Conservation (phyloP, 2,888 invertebrate species). For the Carterocephalus palaemon region DNA sequence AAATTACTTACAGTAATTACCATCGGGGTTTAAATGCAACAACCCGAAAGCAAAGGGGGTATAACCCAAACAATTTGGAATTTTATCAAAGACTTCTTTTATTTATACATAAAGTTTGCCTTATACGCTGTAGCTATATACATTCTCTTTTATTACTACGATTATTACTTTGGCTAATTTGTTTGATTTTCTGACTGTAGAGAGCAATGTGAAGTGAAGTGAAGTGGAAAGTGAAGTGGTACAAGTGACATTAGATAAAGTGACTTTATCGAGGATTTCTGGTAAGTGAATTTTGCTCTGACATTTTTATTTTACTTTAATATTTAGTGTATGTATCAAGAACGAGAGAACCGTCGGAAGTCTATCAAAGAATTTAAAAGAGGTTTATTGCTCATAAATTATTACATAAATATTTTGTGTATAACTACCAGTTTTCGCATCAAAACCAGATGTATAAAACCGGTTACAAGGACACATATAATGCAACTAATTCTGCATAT, state of each 20-base stretch:
- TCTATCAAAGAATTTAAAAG: too few relatives aligned
- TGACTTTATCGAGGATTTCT: conserved; percentile 22
- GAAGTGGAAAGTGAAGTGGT: conserved; percentile 28
- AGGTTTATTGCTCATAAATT: too few relatives aligned
- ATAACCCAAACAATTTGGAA: conserved; percentile 39
- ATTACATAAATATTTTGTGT: too few relatives aligned
- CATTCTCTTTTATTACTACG: conserved; percentile 63
- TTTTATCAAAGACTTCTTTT: conserved; percentile 59
- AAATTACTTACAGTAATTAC: conserved; percentile 11
- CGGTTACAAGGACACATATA: too few relatives aligned
- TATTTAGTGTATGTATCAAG: neutral
- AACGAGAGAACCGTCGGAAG: too few relatives aligned
- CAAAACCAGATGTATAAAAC: too few relatives aligned
- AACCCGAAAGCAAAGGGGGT: conserved; percentile 37
- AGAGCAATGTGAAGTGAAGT: conserved; percentile 55
- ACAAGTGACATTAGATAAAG: conserved; percentile 13
- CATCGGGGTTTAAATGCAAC: conserved; percentile 46
- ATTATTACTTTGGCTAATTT: conserved; percentile 58
- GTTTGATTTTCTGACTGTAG: conserved; percentile 34
- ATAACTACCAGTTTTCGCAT: too few relatives aligned
- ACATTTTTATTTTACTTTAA: neutral
- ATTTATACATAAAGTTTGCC: conserved; percentile 62
- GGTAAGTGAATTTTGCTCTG: conserved; percentile 29
- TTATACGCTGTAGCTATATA: conserved; percentile 63
- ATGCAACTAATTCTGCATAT: too few relatives aligned